phyloP scores from a whole-genome alignment of 2,113 vertebrate species.

The Gymnocephalus cernua region DNA sequence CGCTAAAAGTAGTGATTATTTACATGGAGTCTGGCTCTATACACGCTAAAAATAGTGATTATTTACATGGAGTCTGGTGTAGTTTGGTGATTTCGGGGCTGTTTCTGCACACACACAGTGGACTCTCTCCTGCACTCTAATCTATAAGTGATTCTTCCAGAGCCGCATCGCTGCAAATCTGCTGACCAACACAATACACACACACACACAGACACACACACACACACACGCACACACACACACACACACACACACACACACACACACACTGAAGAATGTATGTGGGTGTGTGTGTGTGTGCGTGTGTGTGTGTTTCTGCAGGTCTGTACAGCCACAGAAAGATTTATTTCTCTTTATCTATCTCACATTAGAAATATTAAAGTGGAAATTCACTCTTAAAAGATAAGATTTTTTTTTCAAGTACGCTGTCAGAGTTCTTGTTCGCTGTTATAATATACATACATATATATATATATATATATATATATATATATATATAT shows the following conservation, averaged over 20 bases:
- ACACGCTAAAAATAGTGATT: too few relatives aligned
- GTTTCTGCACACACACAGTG: background rate
- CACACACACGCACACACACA: too few relatives aligned
- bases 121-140: conserved; percentile 53
- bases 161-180: conserved; percentile 66
- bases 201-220: conserved; percentile 27
- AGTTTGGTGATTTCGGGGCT: too few relatives aligned
- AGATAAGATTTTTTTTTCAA: too few relatives aligned
- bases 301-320: conserved; percentile 21
- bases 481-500: too few relatives aligned
- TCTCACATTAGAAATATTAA: background rate
- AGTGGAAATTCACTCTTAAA: background rate
- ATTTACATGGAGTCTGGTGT: too few relatives aligned
- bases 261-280: conserved; percentile 31
- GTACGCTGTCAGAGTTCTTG: too few relatives aligned
- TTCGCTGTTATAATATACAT: too few relatives aligned
- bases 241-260: too few relatives aligned
- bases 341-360: background rate
- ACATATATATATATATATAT: too few relatives aligned
- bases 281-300: conserved; percentile 29
- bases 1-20: too few relatives aligned
- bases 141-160: conserved; percentile 73
- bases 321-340: background rate
- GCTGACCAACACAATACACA: conserved; percentile 61
- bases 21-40: too few relatives aligned